Conservation (phyloP, 2,888 invertebrate genomes). For the Cantharis rustica region DNA sequence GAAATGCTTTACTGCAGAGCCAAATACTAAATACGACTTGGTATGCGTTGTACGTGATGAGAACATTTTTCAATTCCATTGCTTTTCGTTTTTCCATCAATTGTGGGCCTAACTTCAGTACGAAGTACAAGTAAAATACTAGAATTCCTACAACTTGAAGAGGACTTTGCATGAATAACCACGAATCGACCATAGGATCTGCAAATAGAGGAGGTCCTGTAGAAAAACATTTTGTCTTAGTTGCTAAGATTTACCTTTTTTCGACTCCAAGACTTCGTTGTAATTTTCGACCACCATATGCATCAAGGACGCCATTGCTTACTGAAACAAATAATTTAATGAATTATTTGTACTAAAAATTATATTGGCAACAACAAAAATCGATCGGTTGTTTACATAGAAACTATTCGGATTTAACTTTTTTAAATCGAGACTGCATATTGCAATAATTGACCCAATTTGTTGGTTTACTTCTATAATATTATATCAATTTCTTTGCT, state of each 20-base stretch:
- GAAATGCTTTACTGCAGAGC: constrained; percentile 60
- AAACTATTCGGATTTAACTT: neutral
- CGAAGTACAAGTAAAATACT: constrained; percentile 71
- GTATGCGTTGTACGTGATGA: constrained; percentile 83
- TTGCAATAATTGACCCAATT: constrained; percentile 10
- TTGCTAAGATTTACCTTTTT: constrained; percentile 53
- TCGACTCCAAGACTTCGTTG: constrained; percentile 58
- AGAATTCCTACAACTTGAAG: constrained; percentile 70
- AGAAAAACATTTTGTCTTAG: constrained; percentile 5
- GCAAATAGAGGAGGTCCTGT: constrained; percentile 40
- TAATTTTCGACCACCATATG: constrained; percentile 60
- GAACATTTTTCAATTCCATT: constrained; percentile 71
- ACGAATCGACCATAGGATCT: constrained; percentile 78
- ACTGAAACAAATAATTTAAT: constrained; percentile 3
- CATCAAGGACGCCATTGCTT: constrained; percentile 57
- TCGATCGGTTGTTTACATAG: neutral
- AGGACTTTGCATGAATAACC: constrained; percentile 80
- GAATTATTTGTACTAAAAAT: neutral
- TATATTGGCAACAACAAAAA: neutral
- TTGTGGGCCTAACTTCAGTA: constrained; percentile 74
- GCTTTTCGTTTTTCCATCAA: constrained; percentile 77
- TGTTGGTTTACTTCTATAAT: neutral
- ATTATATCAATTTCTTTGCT: constrained; percentile 1
- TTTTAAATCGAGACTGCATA: neutral
- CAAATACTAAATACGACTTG: constrained; percentile 86